A percentile compares a stretch with the other conserved stretches of the same genome.
These are phyloP conservation scores for Pampusana beccarii DNA, from an alignment of 2,113 vertebrate species.

Conservation along the genomic window DNA sequence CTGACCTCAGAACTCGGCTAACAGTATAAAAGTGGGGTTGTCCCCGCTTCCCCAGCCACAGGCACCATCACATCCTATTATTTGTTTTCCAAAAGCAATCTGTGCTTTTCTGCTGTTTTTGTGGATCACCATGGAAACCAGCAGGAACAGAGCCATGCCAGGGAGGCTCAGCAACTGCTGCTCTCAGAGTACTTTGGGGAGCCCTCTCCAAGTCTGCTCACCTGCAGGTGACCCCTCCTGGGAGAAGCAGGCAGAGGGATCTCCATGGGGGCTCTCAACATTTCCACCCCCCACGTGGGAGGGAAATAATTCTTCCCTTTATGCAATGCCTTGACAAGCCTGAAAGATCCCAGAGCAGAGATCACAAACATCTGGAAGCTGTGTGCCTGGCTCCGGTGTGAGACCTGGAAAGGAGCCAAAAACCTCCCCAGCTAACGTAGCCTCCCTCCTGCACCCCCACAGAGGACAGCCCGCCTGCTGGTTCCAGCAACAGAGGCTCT, in stretches of 20 bases:
- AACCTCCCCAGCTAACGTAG: not conserved
- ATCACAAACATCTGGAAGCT: conserved; percentile 26
- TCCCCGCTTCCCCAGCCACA: not conserved
- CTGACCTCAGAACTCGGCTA: not conserved
- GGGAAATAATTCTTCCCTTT: conserved; percentile 18
- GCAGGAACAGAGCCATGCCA: not conserved
- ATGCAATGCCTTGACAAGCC: not conserved
- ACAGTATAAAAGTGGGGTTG: not conserved
- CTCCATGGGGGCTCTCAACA: not conserved
- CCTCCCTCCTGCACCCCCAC: not conserved
- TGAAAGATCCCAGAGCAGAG: conserved; percentile 46
- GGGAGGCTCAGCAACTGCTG: not conserved
- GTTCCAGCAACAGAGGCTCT: not conserved
- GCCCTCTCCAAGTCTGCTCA: not conserved
- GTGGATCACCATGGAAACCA: conserved; percentile 27
- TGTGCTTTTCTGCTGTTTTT: not conserved
- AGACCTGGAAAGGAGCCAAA: conserved; percentile 38
- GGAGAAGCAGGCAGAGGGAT: not conserved
- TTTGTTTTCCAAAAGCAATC: not conserved
- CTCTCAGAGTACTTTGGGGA: not conserved
- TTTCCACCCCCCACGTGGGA: not conserved
- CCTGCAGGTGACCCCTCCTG: not conserved
- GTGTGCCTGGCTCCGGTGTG: not conserved
- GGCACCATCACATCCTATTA: not conserved
- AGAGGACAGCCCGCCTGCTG: not conserved